A percentile compares a stretch with the other conserved stretches of the same genome.
Evolutionary conservation across 2,888 invertebrate species (phyloP).

Genomic region (Chrysolina oricalcia): DNA sequence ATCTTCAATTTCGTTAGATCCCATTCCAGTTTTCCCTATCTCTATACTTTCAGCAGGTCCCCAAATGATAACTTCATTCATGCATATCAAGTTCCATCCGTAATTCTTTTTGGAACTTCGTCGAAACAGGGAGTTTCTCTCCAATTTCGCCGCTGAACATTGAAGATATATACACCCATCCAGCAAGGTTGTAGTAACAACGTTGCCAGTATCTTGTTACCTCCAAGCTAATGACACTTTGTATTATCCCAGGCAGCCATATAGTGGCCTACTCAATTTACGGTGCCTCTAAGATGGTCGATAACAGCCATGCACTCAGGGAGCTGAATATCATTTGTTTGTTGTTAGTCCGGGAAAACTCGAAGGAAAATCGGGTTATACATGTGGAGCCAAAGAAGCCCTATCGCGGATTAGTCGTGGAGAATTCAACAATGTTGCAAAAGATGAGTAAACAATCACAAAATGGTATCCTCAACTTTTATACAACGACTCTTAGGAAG

Average conservation of each 20-base stretch:
- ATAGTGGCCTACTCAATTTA: slow-evolving; percentile 15
- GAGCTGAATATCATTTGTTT: background rate
- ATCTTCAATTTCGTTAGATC: background rate
- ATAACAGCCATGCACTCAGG: background rate
- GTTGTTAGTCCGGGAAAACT: background rate
- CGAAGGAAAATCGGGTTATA: background rate
- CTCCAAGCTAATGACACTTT: slow-evolving; percentile 17
- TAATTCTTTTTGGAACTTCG: background rate
- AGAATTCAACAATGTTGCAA: background rate
- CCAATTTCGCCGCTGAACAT: background rate
- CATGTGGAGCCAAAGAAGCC: too few species aligned
- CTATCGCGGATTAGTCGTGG: background rate
- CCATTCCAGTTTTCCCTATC: background rate
- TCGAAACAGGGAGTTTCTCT: background rate
- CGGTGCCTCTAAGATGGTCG: background rate
- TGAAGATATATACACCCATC: background rate
- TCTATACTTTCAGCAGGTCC: background rate
- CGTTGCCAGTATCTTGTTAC: slow-evolving; percentile 9
- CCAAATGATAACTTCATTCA: background rate
- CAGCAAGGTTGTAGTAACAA: slow-evolving; percentile 9
- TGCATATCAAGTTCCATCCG: background rate
- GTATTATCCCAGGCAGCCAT: slow-evolving; percentile 17
- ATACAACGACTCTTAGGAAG: too few species aligned
- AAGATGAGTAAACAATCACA: too few species aligned
- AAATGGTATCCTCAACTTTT: too few species aligned